A percentile compares a stretch with the other conserved stretches of the same genome.
Conservation (phyloP, 2,113 vertebrate genomes). For the Chaetura pelagica region DNA sequence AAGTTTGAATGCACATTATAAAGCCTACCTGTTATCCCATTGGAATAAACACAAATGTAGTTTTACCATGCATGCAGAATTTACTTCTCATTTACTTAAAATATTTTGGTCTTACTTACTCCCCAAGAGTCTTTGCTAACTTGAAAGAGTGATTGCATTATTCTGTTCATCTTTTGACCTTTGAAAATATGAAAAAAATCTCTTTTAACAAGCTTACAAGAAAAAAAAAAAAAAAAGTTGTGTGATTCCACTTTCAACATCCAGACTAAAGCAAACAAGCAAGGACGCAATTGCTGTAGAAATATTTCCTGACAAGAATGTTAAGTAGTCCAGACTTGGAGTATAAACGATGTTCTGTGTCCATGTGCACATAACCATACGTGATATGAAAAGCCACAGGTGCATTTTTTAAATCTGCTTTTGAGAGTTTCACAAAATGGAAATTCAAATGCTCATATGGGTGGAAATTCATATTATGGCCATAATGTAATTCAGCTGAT, state of each 20-base stretch:
- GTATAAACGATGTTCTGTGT: not conserved
- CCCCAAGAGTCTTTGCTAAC: not conserved
- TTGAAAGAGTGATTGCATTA: not conserved
- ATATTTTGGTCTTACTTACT: not conserved
- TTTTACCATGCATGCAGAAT: not conserved
- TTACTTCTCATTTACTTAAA: not conserved
- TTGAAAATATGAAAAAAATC: not conserved
- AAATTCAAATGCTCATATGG: not conserved
- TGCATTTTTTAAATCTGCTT: not conserved
- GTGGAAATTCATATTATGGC: not conserved
- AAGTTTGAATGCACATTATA: not conserved
- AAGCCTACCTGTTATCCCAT: not conserved
- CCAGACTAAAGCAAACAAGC: not conserved
- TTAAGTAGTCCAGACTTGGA: not conserved
- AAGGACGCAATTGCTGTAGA: not conserved
- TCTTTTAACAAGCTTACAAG: too few relatives aligned
- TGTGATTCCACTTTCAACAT: not conserved
- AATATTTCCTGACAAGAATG: not conserved
- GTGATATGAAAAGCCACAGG: not conserved
- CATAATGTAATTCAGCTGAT: slow-evolving; percentile 9
- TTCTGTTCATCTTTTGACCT: not conserved
- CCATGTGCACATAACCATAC: not conserved
- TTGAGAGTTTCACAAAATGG: not conserved
- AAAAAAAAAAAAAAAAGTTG: too few relatives aligned
- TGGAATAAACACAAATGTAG: not conserved